Conservation (phyloP, 23 tunicate genomes). For the Oikopleura vanhoeffeni region DNA sequence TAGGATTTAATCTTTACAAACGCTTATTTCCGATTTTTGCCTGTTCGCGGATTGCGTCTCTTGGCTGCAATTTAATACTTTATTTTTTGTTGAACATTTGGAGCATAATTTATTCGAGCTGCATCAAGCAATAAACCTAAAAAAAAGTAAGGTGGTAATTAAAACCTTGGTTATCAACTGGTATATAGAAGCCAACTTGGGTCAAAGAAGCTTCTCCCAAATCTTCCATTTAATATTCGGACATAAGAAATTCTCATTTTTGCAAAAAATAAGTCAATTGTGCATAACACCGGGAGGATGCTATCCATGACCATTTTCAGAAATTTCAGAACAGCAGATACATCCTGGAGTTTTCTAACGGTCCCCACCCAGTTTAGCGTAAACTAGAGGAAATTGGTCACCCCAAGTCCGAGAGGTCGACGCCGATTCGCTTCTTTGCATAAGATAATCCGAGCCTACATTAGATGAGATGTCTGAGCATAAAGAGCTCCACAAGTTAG, state of each 20-base stretch:
- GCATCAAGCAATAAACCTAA: no score
- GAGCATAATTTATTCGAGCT: no score
- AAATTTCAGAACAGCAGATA: not conserved
- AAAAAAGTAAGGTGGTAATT: no score
- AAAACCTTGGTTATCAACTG: not conserved
- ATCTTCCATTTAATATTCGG: not conserved
- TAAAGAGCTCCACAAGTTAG: not conserved
- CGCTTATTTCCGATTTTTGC: no score
- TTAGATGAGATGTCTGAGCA: not conserved
- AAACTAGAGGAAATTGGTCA: not conserved
- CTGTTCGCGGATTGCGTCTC: no score
- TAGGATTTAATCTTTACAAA: no score
- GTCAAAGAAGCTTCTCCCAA: not conserved
- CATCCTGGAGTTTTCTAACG: no score
- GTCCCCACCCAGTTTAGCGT: not conserved
- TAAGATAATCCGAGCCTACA: not conserved
- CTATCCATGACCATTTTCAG: not conserved
- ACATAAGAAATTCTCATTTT: not conserved
- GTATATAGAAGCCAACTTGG: not conserved
- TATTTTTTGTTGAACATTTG: no score
- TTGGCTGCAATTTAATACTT: no score
- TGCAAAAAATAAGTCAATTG: not conserved
- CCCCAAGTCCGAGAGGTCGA: not conserved
- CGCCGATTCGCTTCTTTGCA: not conserved
- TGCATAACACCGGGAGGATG: not conserved